These are phyloP conservation scores for Arctocebus calabarensis DNA, from an alignment of 2,797 vertebrate species.

Conservation along the genomic window DNA sequence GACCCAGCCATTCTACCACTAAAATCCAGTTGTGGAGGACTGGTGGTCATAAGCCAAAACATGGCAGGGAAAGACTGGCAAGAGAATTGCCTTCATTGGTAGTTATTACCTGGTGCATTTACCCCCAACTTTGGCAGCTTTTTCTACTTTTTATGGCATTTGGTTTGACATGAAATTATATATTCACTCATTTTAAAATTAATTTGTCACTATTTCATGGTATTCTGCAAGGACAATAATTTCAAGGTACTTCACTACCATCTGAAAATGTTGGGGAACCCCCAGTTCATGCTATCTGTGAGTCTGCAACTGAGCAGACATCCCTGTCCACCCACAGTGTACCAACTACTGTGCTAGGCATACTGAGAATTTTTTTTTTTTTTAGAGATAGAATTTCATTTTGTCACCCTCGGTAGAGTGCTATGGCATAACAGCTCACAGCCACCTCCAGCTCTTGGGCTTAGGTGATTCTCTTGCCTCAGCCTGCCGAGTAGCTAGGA, in stretches of 20 bases:
- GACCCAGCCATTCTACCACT: not conserved
- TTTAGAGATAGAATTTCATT: no score
- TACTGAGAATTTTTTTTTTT: no score
- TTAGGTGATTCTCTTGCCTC: no score
- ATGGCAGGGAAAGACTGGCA: not conserved
- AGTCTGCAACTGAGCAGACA: not conserved
- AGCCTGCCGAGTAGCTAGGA: no score
- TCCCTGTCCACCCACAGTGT: not conserved
- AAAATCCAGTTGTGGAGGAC: not conserved
- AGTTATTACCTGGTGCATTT: not conserved
- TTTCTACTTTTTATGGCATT: not conserved
- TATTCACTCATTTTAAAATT: conserved; percentile 27
- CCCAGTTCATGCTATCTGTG: not conserved
- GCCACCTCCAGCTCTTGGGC: no score
- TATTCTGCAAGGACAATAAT: not conserved
- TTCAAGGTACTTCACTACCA: not conserved
- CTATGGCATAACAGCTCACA: no score
- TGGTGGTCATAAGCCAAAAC: not conserved
- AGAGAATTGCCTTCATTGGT: not conserved
- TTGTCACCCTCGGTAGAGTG: no score
- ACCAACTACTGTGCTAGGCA: not conserved
- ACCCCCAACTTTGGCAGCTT: not conserved
- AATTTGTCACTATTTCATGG: not conserved
- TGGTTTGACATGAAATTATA: not conserved
- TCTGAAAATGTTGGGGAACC: not conserved